Base-by-base conservation (phyloP, 2,113 vertebrate genomes). In the Taurulus bubalis region DNA sequence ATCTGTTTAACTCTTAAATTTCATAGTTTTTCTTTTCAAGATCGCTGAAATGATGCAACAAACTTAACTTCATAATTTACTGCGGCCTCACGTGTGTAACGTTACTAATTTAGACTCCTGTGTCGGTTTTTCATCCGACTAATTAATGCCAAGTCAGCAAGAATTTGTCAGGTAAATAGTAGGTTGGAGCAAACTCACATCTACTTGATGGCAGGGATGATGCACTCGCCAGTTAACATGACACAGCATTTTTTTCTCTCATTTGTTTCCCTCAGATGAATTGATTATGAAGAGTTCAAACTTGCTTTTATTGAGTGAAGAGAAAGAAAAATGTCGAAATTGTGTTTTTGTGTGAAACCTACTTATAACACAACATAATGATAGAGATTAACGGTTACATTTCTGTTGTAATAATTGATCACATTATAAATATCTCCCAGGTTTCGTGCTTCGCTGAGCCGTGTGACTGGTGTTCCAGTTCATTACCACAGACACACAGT, bases 101-200 rank as follows among this genome's bases (percentile, higher is more conserved):
- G 32, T 74, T 28, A 73, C 24, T 3, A 20, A 22, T 56, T 34
- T 59, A 59, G 32, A 34, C 45, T 77, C 26, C 64, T 76, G 64
- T 76, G 59, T 69, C 74, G 36, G 32, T 68, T 83, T 82, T 75
- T 24, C 62, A 71, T 55, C 30, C 2, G 55, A 62, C 71, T 85
- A 79, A 87, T 79, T 79, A 67, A 64, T 73, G 75, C 69, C 56
- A 77, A 78, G 79, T 80, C 71, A 53, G 83, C 79, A 91, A 93
- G 93, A 94, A 94, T 93, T 87, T 94, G 85, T 75, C 91, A 72
- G 56, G 87, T 89, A 95, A 94, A 95, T 15, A 89, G 70, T 74
- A 92, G 68, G 70, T 82, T 84, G 67, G 65, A 75, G 85, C 75
- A 86, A 93, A 93, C 84, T 91, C 75, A 72, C 83, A 51, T 74